These are phyloP conservation scores for Xylocampa areola DNA, from an alignment of 2,888 invertebrate genomes.

Conservation along the genomic window DNA sequence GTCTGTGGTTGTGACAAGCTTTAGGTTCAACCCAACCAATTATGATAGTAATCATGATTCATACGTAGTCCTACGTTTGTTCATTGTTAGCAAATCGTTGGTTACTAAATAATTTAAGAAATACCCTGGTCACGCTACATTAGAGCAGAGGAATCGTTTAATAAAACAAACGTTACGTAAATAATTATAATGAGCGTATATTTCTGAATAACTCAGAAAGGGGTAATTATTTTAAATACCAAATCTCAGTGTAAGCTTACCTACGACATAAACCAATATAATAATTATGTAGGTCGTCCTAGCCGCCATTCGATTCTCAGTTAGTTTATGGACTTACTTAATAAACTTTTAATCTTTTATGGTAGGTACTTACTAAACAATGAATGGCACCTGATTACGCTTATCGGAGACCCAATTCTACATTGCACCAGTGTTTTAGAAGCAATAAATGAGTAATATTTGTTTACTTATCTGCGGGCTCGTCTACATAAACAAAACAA, in stretches of 20 bases:
- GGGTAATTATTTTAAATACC: no score
- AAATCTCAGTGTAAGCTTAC: no score
- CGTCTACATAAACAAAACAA: conserved; percentile 46
- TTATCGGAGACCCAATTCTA: conserved; percentile 53
- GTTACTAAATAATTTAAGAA: not conserved
- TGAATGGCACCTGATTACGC: conserved; percentile 45
- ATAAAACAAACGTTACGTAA: no score
- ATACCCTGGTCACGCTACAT: not conserved
- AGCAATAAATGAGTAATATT: conserved; percentile 30
- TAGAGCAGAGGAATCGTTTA: no score
- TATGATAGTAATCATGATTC: conserved; percentile 13
- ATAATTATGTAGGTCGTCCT: no score
- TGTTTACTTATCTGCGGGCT: conserved; percentile 37
- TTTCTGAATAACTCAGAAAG: no score
- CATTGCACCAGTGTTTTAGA: conserved; percentile 42
- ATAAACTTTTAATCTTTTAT: conserved; percentile 1
- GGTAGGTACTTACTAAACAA: not conserved
- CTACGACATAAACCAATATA: no score
- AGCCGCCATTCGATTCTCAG: not conserved
- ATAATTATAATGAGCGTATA: no score
- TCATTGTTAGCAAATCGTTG: no score
- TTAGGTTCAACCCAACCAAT: conserved; percentile 2
- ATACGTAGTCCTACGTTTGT: conserved; percentile 1
- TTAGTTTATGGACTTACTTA: not conserved
- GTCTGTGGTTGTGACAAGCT: conserved; percentile 6